Base-by-base conservation (phyloP, 2,113 vertebrate genomes). In the Limanda limanda region DNA sequence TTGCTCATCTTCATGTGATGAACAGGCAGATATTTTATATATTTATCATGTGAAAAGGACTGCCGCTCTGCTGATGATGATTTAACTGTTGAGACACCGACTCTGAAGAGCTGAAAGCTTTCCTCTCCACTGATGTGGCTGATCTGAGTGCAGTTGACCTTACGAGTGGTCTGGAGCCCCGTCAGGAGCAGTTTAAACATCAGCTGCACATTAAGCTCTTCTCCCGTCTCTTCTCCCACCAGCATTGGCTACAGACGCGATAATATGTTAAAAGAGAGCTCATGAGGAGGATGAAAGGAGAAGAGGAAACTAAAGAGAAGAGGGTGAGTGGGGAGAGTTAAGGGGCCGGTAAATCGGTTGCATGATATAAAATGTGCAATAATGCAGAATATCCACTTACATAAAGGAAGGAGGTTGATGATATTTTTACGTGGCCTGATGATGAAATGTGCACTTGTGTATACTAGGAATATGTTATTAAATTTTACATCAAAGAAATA, bases 201-300 rank as follows among this genome's bases (percentile, higher is more conserved):
- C 25, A 21, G 56, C 48, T 62, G 48, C 35, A 45, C 24, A 5
- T 47, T 13, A 52, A 54, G 54, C 17, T 66, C 20, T 27, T 11
- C 18, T 52, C 58, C 48, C 4, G 0, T 21, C 27, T 40, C 69
- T 52, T 24, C 21, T 58, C 52, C 27, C 17, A 27, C 42, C n/a
- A 31, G 7, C 6, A 8, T 52, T n/a, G 8, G 56, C 56, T 31
- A 15, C 42, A 68, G 24, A 57, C 17, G 37, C 74, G 8, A 0
- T 57, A 62, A 61, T 62, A 51, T 63, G 37, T 48, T 10, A 56
- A 65, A 47, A 37, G 71, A 51, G 37, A 18, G 14, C 65, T 59
- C 21, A 14, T 75, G 23, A 54, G 21, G 60, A 23, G 23, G 60
- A 54, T 35, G 11, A 40, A 60, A 18, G 21, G 13, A 35, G 18